Evolutionary conservation across 23 tunicate genomes (phyloP).

Genomic region (Oikopleura vanhoeffeni): DNA sequence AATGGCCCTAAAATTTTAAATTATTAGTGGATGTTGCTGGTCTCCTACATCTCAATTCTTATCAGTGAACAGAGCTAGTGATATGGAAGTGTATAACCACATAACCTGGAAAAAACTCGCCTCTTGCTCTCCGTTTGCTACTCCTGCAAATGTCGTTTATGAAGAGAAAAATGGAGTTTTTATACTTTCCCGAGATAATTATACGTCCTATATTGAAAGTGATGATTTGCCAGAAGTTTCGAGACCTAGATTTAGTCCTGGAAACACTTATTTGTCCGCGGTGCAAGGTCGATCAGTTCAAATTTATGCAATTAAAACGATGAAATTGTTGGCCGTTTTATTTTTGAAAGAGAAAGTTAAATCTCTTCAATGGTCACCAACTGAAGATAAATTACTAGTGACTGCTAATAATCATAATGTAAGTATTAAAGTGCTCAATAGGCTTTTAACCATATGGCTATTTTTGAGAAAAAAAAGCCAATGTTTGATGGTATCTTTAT

Average conservation of each 20-base stretch:
- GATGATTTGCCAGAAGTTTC: not conserved
- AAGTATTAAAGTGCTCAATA: not conserved
- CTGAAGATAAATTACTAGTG: not conserved
- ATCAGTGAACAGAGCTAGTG: not conserved
- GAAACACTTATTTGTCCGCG: not conserved
- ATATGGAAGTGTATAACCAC: not conserved
- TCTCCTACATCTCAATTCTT: not conserved
- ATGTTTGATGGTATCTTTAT: no score
- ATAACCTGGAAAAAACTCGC: not conserved
- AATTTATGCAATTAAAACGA: not conserved
- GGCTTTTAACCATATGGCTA: no score
- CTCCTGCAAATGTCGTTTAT: not conserved
- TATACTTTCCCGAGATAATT: not conserved
- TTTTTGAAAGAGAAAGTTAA: not conserved
- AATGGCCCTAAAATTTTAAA: no score
- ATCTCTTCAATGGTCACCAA: not conserved
- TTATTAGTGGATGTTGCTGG: no score
- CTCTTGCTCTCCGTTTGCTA: not conserved
- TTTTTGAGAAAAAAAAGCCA: no score
- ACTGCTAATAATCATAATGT: not conserved
- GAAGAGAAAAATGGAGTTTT: not conserved
- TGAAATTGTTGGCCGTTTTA: not conserved
- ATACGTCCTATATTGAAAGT: not conserved
- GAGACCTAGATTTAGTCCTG: not conserved
- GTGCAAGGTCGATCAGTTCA: not conserved